A percentile compares a stretch with the other conserved stretches of the same genome.
Conservation (phyloP, 2,797 vertebrate species). For the Ptychobarbus kaznakovi region DNA sequence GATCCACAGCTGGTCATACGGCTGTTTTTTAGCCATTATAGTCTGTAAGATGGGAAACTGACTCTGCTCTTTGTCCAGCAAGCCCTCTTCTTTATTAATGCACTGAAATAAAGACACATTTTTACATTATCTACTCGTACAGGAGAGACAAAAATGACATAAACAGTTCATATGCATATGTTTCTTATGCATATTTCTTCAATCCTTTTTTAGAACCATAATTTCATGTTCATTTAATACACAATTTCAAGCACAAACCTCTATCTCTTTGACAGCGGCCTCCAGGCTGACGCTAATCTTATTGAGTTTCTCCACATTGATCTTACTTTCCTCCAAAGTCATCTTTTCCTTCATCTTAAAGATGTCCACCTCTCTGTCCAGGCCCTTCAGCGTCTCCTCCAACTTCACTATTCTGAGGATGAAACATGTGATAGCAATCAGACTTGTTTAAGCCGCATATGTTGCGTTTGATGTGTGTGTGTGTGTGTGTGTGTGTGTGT, state of each 20-base stretch:
- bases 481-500: no score
- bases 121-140: not conserved
- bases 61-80: slow-evolving; percentile 83
- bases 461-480: not conserved
- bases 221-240: not conserved
- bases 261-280: slow-evolving; percentile 79
- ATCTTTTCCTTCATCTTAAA: slow-evolving; percentile 83
- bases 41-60: slow-evolving; percentile 84
- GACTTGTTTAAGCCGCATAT: not conserved
- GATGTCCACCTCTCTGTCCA: slow-evolving; percentile 78
- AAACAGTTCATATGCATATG: not conserved
- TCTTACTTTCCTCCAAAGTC: slow-evolving; percentile 82
- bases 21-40: slow-evolving; percentile 82
- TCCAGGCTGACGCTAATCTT: slow-evolving; percentile 80
- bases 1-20: slow-evolving; percentile 89
- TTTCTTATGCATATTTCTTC: no score
- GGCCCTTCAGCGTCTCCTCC: slow-evolving; percentile 72
- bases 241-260: slow-evolving; percentile 72
- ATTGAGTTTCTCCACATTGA: slow-evolving; percentile 80
- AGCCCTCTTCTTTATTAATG: slow-evolving; percentile 88
- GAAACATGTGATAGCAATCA: not conserved
- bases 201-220: not conserved
- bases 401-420: slow-evolving; percentile 69
- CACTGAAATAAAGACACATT: slow-evolving; percentile 70
- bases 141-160: not conserved